Evolutionary conservation across 2,113 vertebrate species (phyloP).

Genomic region (Tragelaphus scriptus): DNA sequence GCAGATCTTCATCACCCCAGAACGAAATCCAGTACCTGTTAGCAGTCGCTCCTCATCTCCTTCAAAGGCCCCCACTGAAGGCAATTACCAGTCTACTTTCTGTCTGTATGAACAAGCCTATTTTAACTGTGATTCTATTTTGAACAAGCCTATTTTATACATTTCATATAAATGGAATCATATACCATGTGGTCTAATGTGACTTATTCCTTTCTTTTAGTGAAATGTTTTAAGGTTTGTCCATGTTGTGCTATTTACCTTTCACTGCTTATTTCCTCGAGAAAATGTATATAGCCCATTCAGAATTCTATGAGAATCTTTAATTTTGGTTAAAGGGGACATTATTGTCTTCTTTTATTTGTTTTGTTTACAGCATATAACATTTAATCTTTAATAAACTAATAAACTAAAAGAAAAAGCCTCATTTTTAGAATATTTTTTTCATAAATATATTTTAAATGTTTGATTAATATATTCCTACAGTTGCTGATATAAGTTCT

Average conservation of each 20-base stretch:
- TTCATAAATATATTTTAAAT: slow-evolving; percentile 19
- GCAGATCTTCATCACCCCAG: not conserved
- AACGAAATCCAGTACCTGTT: not conserved
- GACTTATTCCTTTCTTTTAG: not conserved
- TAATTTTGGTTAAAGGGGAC: not conserved
- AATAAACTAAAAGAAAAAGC: not conserved
- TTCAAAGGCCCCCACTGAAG: not conserved
- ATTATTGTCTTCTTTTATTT: not conserved
- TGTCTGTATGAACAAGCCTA: not conserved
- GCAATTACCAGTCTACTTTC: not conserved
- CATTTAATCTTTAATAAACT: slow-evolving; percentile 1
- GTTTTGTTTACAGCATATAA: not conserved
- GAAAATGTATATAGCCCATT: not conserved
- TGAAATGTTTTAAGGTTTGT: not conserved
- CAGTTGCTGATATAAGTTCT: not conserved
- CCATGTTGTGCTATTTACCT: not conserved
- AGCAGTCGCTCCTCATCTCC: not conserved
- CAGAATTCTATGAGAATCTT: not conserved
- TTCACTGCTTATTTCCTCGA: not conserved
- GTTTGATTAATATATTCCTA: not conserved
- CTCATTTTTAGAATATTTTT: not conserved
- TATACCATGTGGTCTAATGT: not conserved
- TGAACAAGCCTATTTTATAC: not conserved
- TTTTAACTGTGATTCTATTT: not conserved
- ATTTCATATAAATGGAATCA: not conserved